These are phyloP conservation scores for Aphelenchoides fujianensis DNA, from an alignment of 1,140 invertebrate genomes.

Conservation along the genomic window DNA sequence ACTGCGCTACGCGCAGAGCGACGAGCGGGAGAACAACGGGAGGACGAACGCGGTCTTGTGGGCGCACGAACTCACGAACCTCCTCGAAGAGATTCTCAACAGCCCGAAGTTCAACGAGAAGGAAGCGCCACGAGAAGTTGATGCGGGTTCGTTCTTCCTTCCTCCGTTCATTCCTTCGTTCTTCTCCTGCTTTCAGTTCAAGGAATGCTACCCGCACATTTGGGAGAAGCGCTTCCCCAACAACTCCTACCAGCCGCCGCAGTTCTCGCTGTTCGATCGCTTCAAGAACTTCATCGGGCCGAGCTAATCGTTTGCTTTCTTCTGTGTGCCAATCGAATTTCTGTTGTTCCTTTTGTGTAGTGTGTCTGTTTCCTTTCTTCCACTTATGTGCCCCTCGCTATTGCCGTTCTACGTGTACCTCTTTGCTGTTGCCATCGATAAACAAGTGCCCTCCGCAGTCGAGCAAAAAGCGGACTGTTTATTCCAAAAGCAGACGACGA, in stretches of 20 bases:
- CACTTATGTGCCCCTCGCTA: too few relatives aligned
- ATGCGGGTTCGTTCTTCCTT: neutral
- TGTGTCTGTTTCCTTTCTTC: too few relatives aligned
- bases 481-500: too few relatives aligned
- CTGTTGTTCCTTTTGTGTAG: neutral
- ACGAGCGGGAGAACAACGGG: neutral
- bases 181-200: conserved; percentile 18
- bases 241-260: neutral
- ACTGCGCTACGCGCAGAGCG: neutral
- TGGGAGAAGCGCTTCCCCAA: neutral
- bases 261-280: neutral
- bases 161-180: too few relatives aligned
- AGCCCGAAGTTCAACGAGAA: neutral
- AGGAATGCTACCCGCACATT: neutral
- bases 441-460: too few relatives aligned
- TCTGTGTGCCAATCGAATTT: neutral
- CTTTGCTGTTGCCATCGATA: too few relatives aligned
- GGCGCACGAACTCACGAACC: neutral
- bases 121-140: conserved; percentile 10
- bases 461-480: too few relatives aligned
- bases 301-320: neutral
- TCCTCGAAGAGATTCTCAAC: conserved; percentile 1
- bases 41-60: neutral
- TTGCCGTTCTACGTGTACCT: too few relatives aligned
- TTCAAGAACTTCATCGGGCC: conserved; percentile 7